Base-by-base conservation (phyloP, 2,888 invertebrate genomes). In the Melolontha melolontha region DNA sequence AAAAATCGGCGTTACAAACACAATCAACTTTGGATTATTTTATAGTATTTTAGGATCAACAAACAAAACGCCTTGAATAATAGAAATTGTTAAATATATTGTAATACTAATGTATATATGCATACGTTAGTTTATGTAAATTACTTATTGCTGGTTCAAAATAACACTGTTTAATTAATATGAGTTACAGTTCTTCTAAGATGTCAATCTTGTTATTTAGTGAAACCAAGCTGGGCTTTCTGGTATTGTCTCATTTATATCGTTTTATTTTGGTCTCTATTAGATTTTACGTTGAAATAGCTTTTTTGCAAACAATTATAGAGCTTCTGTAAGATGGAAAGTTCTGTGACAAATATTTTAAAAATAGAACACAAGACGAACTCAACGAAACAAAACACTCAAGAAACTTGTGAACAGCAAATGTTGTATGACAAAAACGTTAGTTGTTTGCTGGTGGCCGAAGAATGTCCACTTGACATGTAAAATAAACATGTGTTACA, bases 341-440 rank as follows among this genome's bases (percentile, higher is more conserved):
- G n/a, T 59, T 59, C 50, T 16, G 57, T 59, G 66, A 66, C 59
- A 59, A 66, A 59, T 57, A 14, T 40, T 49, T 55, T 50, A 66
- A 66, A 66, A 66, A 66, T 66, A 66, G 66, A 49, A n/a, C 22
- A 34, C 11, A 47, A 44, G 52, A 52, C 39, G 50, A 27, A 51
- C 16, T 63, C 10, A 59, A 55, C n/a, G n/a, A 12, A 14, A 44
- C 34, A 34, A 40, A 44, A 41, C 57, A 22, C 57, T 57, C 27
- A 42, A 34, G 34, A 22, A 41, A 57, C 11, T 57, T 22, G 22
- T 41, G 8, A 6, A n/a, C 47, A 49, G 39, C n/a, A 34, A 47
- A 47, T 39, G 27, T 16, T 22, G 34, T 39, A 22, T 62, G 34
- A 62, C 44, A 64, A 54, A 54, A 29, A 64, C 34, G 40, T 12